Evolutionary conservation across 2,113 vertebrate genomes (phyloP).

Genomic region (Brachyistius frenatus): DNA sequence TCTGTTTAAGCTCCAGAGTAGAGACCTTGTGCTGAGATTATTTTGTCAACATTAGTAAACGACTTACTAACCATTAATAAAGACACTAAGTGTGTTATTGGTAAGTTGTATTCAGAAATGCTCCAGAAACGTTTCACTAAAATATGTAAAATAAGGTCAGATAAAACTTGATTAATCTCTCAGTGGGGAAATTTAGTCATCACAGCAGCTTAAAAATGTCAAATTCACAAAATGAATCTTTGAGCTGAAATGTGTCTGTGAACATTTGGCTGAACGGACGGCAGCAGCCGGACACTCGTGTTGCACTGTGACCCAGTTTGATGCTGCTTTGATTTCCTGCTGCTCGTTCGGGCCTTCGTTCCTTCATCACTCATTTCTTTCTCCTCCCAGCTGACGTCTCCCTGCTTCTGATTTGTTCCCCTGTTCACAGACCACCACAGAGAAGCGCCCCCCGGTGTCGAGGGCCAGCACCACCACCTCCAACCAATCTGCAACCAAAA

Average conservation of each 20-base stretch:
- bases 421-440: slow-evolving; percentile 60
- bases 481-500: slow-evolving; percentile 80
- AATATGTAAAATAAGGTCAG: too few species aligned
- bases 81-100: too few species aligned
- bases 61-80: too few species aligned
- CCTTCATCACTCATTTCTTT: background rate
- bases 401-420: background rate
- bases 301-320: slow-evolving; percentile 2
- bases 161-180: too few species aligned
- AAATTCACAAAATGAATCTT: background rate
- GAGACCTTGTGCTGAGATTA: too few species aligned
- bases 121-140: too few species aligned
- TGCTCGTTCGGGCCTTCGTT: background rate
- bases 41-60: too few species aligned
- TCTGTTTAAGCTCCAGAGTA: too few species aligned
- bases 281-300: background rate
- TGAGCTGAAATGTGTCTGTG: slow-evolving; percentile 30
- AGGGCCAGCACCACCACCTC: slow-evolving; percentile 67
- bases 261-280: slow-evolving; percentile 6
- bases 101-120: too few species aligned
- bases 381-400: background rate
- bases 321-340: background rate
- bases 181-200: too few species aligned
- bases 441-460: slow-evolving; percentile 86
- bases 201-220: too few species aligned